phyloP scores from a whole-genome alignment of 1,140 invertebrate genomes.

The Pseudachorutes palmiensis region DNA sequence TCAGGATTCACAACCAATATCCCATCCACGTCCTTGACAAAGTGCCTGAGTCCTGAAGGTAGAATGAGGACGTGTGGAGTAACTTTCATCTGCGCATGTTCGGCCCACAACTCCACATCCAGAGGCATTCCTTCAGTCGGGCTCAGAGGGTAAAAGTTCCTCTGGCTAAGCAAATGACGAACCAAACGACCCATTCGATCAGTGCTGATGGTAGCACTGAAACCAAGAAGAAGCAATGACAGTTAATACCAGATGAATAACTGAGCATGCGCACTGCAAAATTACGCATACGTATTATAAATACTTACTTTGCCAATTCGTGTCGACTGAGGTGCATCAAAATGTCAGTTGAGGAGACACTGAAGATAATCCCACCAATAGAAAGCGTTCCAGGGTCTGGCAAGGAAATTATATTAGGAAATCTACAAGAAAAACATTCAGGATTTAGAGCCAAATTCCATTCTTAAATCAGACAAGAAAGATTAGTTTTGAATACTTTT shows the following conservation, averaged over 20 bases:
- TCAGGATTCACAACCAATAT: constrained; percentile 79
- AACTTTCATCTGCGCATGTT: constrained; percentile 55
- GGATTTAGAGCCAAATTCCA: not conserved
- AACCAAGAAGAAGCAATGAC: not conserved
- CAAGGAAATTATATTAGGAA: not conserved
- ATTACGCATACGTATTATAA: not conserved
- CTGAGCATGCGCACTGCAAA: not conserved
- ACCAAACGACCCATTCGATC: constrained; percentile 64
- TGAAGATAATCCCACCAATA: constrained; percentile 66
- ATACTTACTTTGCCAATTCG: constrained; percentile 63
- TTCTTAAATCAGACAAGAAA: not conserved
- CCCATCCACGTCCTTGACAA: constrained; percentile 67
- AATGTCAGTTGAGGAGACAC: constrained; percentile 70
- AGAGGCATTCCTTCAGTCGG: constrained; percentile 59
- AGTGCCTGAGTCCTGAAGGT: constrained; percentile 74
- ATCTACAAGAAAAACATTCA: not conserved
- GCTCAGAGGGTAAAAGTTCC: constrained; percentile 71
- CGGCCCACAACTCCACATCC: constrained; percentile 60
- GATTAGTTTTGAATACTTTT: not conserved
- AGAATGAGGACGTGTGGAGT: constrained; percentile 73
- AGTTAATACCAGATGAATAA: not conserved
- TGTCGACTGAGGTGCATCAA: constrained; percentile 68
- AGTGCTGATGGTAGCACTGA: constrained; percentile 27
- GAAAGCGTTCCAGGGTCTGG: constrained; percentile 72
- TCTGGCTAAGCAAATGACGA: constrained; percentile 65